Evolutionary conservation across 2,113 vertebrate species (phyloP).

Genomic region (Mormyrus iriodes): DNA sequence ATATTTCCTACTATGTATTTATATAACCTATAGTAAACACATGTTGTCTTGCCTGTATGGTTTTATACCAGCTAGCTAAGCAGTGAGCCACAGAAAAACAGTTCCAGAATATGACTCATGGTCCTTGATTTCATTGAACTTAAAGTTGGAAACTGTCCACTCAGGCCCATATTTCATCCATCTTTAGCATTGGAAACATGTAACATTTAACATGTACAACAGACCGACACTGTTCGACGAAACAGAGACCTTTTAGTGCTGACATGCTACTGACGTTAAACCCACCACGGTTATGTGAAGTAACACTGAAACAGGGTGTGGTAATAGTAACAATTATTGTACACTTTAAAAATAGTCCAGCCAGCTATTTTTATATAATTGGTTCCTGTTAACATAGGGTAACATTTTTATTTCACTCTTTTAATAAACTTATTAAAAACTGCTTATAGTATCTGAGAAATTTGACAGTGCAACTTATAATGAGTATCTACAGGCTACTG

Average conservation of each 20-base stretch:
- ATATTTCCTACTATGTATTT: not conserved
- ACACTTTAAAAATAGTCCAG: not conserved
- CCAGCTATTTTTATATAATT: not conserved
- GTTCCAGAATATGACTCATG: constrained; percentile 16
- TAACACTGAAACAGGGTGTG: not conserved
- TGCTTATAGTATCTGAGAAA: not conserved
- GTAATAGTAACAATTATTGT: not conserved
- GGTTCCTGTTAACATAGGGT: not conserved
- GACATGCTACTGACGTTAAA: constrained; percentile 1
- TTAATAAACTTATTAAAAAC: not conserved
- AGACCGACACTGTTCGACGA: not conserved
- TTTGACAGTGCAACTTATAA: not conserved
- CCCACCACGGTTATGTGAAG: not conserved
- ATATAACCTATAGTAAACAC: not conserved
- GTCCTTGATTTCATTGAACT: constrained; percentile 13
- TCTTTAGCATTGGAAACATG: not conserved
- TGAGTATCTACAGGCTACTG: not conserved
- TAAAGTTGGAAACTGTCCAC: constrained; percentile 14
- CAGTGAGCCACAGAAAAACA: not conserved
- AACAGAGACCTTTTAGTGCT: not conserved
- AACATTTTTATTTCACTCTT: not conserved
- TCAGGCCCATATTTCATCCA: not conserved
- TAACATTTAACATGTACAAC: not conserved
- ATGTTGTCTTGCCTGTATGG: constrained; percentile 8
- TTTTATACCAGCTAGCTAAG: not conserved